Evolutionary conservation across 2,113 vertebrate species (phyloP).

Genomic region (Hypomesus transpacificus): DNA sequence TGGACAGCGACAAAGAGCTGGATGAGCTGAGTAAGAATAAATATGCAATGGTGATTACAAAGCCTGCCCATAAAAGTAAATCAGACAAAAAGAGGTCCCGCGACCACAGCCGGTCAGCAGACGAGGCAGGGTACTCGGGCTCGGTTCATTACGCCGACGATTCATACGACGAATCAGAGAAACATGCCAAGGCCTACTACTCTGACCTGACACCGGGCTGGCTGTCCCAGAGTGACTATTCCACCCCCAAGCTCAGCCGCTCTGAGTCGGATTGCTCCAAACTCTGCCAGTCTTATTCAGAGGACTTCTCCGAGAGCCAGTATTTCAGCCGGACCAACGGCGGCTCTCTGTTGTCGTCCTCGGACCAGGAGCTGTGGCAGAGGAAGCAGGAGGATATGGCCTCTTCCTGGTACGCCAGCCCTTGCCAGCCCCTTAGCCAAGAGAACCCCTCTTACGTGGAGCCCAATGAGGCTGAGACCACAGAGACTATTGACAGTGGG

Average conservation of each 20-base stretch:
- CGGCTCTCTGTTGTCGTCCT: constrained; percentile 87
- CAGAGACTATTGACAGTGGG: constrained; percentile 85
- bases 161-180: constrained; percentile 74
- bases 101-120: constrained; percentile 68
- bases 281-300: constrained; percentile 93
- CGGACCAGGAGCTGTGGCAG: constrained; percentile 95
- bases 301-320: constrained; percentile 94
- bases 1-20: constrained; percentile 88
- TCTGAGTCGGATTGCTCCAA: constrained; percentile 98
- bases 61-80: constrained; percentile 79
- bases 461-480: constrained; percentile 76
- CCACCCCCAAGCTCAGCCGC: constrained; percentile 89
- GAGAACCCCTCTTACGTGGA: constrained; percentile 66
- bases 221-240: constrained; percentile 93
- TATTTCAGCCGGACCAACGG: constrained; percentile 87
- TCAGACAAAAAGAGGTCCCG: constrained; percentile 74
- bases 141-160: constrained; percentile 75
- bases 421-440: constrained; percentile 71
- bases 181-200: constrained; percentile 78
- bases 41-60: constrained; percentile 83
- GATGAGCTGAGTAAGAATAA: constrained; percentile 88
- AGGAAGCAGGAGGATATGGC: constrained; percentile 85
- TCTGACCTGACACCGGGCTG: constrained; percentile 82
- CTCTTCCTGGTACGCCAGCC: constrained; percentile 75
- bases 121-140: constrained; percentile 70